phyloP scores from a whole-genome alignment of 1,140 invertebrate genomes.

The Panagrolaimus sp. region DNA sequence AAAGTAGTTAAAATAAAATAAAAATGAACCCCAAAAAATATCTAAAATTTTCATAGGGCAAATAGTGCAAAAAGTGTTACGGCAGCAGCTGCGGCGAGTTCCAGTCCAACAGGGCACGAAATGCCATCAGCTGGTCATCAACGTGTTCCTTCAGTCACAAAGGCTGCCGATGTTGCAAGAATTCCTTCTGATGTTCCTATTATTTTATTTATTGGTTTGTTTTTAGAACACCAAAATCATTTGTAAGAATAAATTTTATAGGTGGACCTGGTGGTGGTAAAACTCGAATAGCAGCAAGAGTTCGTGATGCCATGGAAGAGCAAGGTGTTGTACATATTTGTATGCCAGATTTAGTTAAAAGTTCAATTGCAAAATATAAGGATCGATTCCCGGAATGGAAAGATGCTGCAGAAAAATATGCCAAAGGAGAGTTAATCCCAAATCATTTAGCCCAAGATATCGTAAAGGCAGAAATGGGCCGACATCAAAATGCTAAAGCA shows the following conservation, averaged over 20 bases:
- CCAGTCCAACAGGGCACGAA: neutral
- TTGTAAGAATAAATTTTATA: conserved; percentile 18
- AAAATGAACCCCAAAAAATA: neutral
- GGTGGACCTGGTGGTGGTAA: conserved; percentile 57
- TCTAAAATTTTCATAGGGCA: no score
- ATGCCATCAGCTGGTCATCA: conserved; percentile 16
- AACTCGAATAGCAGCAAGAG: conserved; percentile 49
- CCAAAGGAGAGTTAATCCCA: conserved; percentile 55
- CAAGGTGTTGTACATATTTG: conserved; percentile 56
- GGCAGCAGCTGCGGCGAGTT: conserved; percentile 2
- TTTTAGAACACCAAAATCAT: conserved; percentile 20
- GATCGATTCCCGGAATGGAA: conserved; percentile 54
- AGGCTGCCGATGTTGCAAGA: conserved; percentile 51
- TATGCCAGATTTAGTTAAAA: conserved; percentile 52
- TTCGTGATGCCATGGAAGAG: conserved; percentile 42
- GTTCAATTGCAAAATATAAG: conserved; percentile 52
- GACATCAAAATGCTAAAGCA: conserved; percentile 47
- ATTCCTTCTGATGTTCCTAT: conserved; percentile 53
- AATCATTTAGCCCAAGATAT: conserved; percentile 53
- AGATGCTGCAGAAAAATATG: conserved; percentile 48
- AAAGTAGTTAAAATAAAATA: neutral
- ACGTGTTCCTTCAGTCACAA: conserved; percentile 40
- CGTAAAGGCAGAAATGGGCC: conserved; percentile 57
- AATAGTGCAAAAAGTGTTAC: neutral
- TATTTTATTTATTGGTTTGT: conserved; percentile 54